phyloP scores from a whole-genome alignment of 1,140 invertebrate species.

The Scaptodrosophila lebanonensis region DNA sequence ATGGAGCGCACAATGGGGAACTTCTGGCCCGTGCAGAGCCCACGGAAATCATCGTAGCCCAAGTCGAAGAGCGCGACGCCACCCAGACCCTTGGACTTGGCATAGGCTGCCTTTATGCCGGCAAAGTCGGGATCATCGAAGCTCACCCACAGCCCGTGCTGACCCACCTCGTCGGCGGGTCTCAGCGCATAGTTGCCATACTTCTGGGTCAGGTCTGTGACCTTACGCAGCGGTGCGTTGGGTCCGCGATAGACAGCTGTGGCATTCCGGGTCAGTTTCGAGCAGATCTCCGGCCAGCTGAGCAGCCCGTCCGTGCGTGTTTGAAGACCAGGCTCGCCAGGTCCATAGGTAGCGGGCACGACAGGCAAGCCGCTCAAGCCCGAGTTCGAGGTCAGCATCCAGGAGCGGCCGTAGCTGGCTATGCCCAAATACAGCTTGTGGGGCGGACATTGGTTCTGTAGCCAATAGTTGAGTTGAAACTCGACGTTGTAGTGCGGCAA shows the following conservation, averaged over 20 bases:
- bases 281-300: constrained; percentile 82
- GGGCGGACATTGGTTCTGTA: constrained; percentile 81
- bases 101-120: constrained; percentile 87
- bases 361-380: constrained; percentile 87
- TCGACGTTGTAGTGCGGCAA: constrained; percentile 80
- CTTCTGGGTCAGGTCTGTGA: constrained; percentile 85
- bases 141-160: constrained; percentile 90
- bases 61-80: constrained; percentile 89
- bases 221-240: constrained; percentile 82
- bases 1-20: constrained; percentile 83
- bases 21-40: constrained; percentile 86
- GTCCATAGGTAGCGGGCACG: constrained; percentile 82
- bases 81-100: constrained; percentile 84
- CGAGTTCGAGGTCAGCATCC: constrained; percentile 85
- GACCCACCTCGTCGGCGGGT: constrained; percentile 81
- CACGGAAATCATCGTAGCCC: constrained; percentile 89
- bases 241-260: constrained; percentile 80
- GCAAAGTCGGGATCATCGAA: constrained; percentile 93
- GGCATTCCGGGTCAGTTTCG: constrained; percentile 77
- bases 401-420: constrained; percentile 88
- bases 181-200: constrained; percentile 87
- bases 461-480: constrained; percentile 81
- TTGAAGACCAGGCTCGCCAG: constrained; percentile 81
- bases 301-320: constrained; percentile 80
- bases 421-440: constrained; percentile 90